A percentile compares a stretch with the other conserved stretches of the same genome.
Evolutionary conservation across 1,140 invertebrate species (phyloP).

Genomic region (Drosophila novamexicana): DNA sequence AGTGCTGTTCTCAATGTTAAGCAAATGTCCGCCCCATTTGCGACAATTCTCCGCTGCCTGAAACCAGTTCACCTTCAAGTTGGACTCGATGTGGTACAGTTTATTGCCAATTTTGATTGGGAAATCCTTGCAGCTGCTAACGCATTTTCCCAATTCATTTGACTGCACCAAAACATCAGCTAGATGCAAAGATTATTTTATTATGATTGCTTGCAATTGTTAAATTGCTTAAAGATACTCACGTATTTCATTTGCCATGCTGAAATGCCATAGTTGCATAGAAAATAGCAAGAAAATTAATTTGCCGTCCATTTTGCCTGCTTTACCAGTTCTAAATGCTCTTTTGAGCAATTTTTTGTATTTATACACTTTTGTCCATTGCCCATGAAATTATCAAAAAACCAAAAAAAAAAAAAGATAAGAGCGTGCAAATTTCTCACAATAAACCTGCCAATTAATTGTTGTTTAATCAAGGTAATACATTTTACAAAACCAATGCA

Average conservation of each 20-base stretch:
- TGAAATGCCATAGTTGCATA: not conserved
- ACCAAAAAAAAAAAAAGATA: not conserved
- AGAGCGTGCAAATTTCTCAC: not conserved
- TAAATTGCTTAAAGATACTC: not conserved
- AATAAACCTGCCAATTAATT: not conserved
- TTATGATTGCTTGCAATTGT: not conserved
- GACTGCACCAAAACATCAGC: not conserved
- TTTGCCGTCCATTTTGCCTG: constrained; percentile 15
- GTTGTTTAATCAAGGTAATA: not conserved
- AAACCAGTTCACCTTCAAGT: constrained; percentile 20
- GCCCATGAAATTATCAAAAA: not conserved
- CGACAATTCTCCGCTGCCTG: constrained; percentile 25
- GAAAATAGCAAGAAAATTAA: constrained; percentile 3
- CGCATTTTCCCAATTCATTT: constrained; percentile 6
- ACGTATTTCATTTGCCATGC: constrained; percentile 8
- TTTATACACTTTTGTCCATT: constrained; percentile 4
- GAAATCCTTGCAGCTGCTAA: constrained; percentile 8
- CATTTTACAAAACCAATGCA: not conserved
- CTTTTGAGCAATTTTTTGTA: not conserved
- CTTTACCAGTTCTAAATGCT: not conserved
- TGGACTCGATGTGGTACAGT: constrained; percentile 16
- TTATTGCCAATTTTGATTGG: constrained; percentile 23
- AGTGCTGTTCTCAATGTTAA: constrained; percentile 22
- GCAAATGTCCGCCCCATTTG: constrained; percentile 20
- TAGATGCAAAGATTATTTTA: not conserved